A percentile compares a stretch with the other conserved stretches of the same genome.
Evolutionary conservation across 2,888 invertebrate genomes (phyloP).

Genomic region (Metellina segmentata): DNA sequence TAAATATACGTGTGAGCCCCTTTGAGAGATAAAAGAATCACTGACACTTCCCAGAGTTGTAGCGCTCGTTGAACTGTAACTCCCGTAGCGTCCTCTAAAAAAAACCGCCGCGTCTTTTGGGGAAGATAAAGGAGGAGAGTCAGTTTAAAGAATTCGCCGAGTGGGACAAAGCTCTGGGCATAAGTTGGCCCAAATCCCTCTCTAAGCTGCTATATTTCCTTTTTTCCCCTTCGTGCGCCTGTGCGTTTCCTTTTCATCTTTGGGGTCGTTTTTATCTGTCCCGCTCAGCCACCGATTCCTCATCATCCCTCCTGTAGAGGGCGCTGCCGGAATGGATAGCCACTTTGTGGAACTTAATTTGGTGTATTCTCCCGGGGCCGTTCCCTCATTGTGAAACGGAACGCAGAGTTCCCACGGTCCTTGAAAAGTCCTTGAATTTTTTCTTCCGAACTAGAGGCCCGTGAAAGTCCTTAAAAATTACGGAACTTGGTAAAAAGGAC

Average conservation of each 20-base stretch:
- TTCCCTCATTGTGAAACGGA: neutral
- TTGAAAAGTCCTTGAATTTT: too few species aligned
- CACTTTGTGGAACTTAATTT: conserved; percentile 60
- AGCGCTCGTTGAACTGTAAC: conserved; percentile 21
- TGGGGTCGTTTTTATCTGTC: conserved; percentile 22
- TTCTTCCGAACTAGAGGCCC: too few species aligned
- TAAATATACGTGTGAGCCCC: neutral
- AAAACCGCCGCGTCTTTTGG: conserved; percentile 11
- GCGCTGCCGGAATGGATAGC: conserved; percentile 43
- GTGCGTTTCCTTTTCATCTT: conserved; percentile 15
- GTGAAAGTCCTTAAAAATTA: too few species aligned
- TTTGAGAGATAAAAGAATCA: neutral
- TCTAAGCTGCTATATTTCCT: conserved; percentile 20
- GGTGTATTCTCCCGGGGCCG: too few species aligned
- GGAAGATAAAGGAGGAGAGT: neutral
- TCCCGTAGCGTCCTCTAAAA: neutral
- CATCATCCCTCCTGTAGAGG: conserved; percentile 38
- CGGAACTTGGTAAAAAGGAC: too few species aligned
- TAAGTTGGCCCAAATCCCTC: conserved; percentile 31
- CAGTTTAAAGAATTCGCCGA: conserved; percentile 16
- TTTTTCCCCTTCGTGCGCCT: neutral
- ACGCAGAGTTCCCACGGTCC: too few species aligned
- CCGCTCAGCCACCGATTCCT: conserved; percentile 34
- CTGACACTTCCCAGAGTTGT: neutral
- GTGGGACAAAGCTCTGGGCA: conserved; percentile 23